Conservation (phyloP, 2,888 invertebrate genomes). For the Apomyelois bistriatella region DNA sequence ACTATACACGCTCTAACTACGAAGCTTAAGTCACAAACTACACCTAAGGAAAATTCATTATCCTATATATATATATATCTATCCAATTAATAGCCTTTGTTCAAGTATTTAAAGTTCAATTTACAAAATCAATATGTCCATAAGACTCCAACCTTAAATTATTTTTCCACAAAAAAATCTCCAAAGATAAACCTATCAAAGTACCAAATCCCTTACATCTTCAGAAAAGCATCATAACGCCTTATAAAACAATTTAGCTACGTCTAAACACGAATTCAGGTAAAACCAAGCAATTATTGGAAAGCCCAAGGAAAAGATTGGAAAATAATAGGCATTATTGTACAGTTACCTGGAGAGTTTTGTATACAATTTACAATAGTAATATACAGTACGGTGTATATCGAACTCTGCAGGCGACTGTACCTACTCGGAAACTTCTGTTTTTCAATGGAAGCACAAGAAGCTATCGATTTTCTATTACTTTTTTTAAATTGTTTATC, state of each 20-base stretch:
- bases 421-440: not conserved
- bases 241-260: not conserved
- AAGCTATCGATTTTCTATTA: conserved; percentile 3
- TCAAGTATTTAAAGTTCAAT: too few relatives aligned
- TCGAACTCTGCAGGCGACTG: too few relatives aligned
- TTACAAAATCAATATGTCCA: too few relatives aligned
- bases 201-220: not conserved
- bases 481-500: not conserved
- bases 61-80: too few relatives aligned
- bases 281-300: not conserved
- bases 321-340: not conserved
- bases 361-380: too few relatives aligned
- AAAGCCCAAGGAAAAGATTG: not conserved
- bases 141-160: too few relatives aligned
- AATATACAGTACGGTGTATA: too few relatives aligned
- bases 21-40: too few relatives aligned
- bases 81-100: too few relatives aligned
- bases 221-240: not conserved
- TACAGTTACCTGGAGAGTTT: too few relatives aligned
- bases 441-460: not conserved
- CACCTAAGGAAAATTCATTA: too few relatives aligned
- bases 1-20: too few relatives aligned
- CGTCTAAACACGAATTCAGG: not conserved
- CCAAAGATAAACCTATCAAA: not conserved
- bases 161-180: not conserved